These are phyloP conservation scores for Arizona elegans DNA, from an alignment of 2,113 vertebrate genomes.

Conservation along the genomic window DNA sequence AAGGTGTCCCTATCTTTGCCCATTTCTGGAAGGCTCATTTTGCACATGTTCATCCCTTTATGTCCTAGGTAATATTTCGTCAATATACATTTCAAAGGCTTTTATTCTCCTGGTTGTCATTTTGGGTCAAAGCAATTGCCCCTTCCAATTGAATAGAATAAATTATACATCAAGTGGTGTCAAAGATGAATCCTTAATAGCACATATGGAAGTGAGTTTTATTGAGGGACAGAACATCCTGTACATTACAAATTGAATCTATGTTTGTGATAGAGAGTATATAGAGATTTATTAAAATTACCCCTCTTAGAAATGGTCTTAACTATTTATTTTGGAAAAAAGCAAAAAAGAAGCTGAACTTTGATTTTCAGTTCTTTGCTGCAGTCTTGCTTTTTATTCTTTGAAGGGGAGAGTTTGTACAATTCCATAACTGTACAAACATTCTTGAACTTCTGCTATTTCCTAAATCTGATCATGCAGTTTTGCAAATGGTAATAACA, in stretches of 20 bases:
- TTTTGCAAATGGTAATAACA: slow-evolving; percentile 2
- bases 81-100: neutral
- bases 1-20: neutral
- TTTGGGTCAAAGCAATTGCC: neutral
- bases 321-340: neutral
- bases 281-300: neutral
- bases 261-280: neutral
- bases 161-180: neutral
- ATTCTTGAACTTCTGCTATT: slow-evolving; percentile 3
- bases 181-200: neutral
- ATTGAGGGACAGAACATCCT: neutral
- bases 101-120: neutral
- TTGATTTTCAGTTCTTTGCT: neutral
- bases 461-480: neutral
- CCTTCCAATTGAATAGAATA: neutral
- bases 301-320: accelerated
- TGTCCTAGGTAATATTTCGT: neutral
- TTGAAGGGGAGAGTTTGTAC: accelerated
- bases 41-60: neutral
- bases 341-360: slow-evolving; percentile 29
- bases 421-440: slow-evolving; percentile 41
- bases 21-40: neutral
- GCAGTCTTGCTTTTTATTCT: neutral
- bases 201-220: neutral
- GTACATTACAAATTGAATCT: neutral